These are phyloP conservation scores for Aphelinus atriplicis DNA, from an alignment of 1,140 invertebrate species.

Conservation along the genomic window DNA sequence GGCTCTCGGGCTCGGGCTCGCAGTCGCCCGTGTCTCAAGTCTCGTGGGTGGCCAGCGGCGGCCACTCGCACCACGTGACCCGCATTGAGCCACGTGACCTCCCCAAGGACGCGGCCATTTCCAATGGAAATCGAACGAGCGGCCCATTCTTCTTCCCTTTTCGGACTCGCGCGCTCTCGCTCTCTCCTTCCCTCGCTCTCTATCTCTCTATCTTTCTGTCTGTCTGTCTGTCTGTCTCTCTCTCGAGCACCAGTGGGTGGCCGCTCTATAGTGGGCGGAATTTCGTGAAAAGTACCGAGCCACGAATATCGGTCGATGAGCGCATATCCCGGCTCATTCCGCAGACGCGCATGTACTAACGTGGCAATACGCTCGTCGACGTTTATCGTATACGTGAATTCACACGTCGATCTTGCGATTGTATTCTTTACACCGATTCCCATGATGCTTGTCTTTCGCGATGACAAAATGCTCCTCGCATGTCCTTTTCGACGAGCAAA, in stretches of 20 bases:
- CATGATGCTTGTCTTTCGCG: no score
- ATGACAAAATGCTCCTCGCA: no score
- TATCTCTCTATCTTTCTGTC: not conserved
- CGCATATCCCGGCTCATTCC: no score
- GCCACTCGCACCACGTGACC: not conserved
- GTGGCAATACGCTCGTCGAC: no score
- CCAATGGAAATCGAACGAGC: slow-evolving; percentile 42
- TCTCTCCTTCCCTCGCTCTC: not conserved
- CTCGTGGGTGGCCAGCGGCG: not conserved
- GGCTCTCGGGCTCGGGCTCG: slow-evolving; percentile 24
- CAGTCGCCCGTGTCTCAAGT: not conserved
- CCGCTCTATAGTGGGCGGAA: not conserved
- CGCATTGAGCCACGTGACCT: slow-evolving; percentile 54
- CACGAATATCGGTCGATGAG: no score
- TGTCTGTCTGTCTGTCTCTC: not conserved
- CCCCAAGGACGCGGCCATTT: slow-evolving; percentile 60
- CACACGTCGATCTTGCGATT: no score
- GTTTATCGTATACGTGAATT: no score
- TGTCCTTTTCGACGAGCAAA: no score
- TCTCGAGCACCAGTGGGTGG: no score
- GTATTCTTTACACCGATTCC: no score
- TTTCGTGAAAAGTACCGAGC: not conserved
- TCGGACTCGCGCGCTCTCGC: not conserved
- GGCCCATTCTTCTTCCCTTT: not conserved
- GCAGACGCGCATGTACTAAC: no score